Evolutionary conservation across 2,113 vertebrate genomes (phyloP), one percentile per base, ranked within the genome.

Genomic region (Corydoras maculifer): DNA sequence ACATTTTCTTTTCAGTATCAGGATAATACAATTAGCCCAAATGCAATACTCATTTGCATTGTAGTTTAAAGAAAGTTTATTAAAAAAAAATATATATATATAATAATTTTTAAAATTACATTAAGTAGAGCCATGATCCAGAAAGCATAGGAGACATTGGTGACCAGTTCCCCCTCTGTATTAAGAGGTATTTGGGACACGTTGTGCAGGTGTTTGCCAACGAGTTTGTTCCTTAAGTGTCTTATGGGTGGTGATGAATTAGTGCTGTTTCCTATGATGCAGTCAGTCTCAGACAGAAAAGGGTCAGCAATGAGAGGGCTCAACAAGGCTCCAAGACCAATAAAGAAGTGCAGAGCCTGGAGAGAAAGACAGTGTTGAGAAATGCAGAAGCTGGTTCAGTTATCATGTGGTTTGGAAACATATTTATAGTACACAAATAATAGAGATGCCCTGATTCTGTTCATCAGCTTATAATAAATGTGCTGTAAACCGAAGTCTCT

Each of bases 111-210:
- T 3, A 1, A 11, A 81, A 94, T 97, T 71, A 99, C 96, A 0
- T 97, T 99, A 86, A 97, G 96, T 53, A 96, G 79, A 57, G 95
- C 94, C 92, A 99, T 99, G 87, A 97, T 98, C 96, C 95, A 99
- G 88, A 99, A 99, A 69, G 96, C 96, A 0, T 94, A 97, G 25
- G 93, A 93, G 51, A 98, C 91, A 0, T 80, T 88, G 0, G 92
- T 94, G 69, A 90, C 83, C 30, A 89, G 80, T 54, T 85, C 25
- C 0, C 90, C 91, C 8, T 93, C 81, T 0, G 86, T 87, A 8
- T 89, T 82, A 31, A 91, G 84, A 58, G 78, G 85, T 2, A 91
- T 86, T 4, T 82, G 80, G 0, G 92, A 92, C 65, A 89, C 77
- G 72, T 96, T 96, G 2, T 83, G 79, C 0, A 82, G 82, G 0